phyloP scores from a whole-genome alignment of 2,888 invertebrate species.

The Gerosis bhagava region DNA sequence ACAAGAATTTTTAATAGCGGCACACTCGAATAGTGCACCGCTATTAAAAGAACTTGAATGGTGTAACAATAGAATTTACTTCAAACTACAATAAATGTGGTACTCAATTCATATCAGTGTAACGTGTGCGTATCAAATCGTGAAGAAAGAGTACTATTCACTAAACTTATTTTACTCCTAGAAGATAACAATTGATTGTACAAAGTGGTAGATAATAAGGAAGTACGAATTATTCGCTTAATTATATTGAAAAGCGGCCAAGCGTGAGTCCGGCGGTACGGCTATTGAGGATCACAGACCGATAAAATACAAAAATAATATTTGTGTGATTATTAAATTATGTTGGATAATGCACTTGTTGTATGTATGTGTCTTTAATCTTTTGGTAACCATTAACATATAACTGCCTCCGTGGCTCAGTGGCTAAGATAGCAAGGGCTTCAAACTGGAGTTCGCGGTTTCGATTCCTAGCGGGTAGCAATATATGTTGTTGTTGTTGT shows the following conservation, averaged over 20 bases:
- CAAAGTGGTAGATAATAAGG: conserved; percentile 51
- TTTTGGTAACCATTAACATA: too few relatives aligned
- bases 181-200: conserved; percentile 25
- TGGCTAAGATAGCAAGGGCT: too few relatives aligned
- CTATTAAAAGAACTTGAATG: too few relatives aligned
- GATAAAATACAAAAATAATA: too few relatives aligned
- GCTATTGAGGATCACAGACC: too few relatives aligned
- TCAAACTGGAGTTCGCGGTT: too few relatives aligned
- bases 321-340: too few relatives aligned
- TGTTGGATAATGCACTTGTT: too few relatives aligned
- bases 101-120: conserved; percentile 31
- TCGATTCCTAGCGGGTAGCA: too few relatives aligned
- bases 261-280: conserved; percentile 50
- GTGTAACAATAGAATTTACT: conserved; percentile 34
- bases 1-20: conserved; percentile 27
- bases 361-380: too few relatives aligned
- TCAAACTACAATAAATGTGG: conserved; percentile 26
- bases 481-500: too few relatives aligned
- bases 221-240: conserved; percentile 54
- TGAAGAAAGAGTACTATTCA: conserved; percentile 37
- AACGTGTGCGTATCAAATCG: conserved; percentile 45
- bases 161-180: conserved; percentile 27
- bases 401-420: too few relatives aligned
- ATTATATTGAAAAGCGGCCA: conserved; percentile 9
- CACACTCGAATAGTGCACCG: conserved; percentile 27